Evolutionary conservation across 2,797 vertebrate species (phyloP), one percentile per base, ranked within the genome.

Genomic region (Pipistrellus kuhlii): DNA sequence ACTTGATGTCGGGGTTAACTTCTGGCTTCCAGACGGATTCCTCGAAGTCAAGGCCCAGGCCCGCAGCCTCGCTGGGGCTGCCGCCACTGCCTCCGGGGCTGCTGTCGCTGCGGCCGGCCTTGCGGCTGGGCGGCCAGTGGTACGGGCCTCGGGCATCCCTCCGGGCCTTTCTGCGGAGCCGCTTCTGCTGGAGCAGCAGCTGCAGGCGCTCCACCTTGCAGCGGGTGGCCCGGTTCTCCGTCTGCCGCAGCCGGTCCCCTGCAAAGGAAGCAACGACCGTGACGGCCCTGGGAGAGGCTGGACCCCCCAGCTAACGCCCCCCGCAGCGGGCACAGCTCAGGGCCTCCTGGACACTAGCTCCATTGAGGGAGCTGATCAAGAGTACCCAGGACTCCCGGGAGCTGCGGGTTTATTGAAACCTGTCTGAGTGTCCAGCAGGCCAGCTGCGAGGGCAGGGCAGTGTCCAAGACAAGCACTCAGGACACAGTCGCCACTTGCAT

Each of bases 121-220:
- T 99, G 93, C 99, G 99, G 97, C 99, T 99, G 87, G 99, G 99
- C 71, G 99, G 98, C 99, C 99, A 99, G 92, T 99, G 99, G 96
- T 99, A 99, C 0, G 99, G 99, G 0, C 98, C 99, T 0, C 99
- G 98, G 3, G 99, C 99, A 87, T 99, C 99, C 51, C 99, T 96
- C 20, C 99, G 98, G 5, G 99, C 99, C 99, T 99, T 99, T 96
- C 99, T 97, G 94, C 99, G 99, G 96, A 99, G 98, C 14, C 99
- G 98, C 97, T 99, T 99, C 98, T 99, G 99, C 98, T 99, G 99
- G 98, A 99, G 99, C 95, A 99, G 97, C 86, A 99, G 98, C 98
- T 99, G 99, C 97, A 99, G 98, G 6, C 99, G 99, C 55, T 99
- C 99, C 96, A 99, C 99, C 97, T 99, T 99, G 97, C 99, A 99